A percentile compares a stretch with the other conserved stretches of the same genome.
phyloP scores from a whole-genome alignment of 2,113 vertebrate genomes.

The Syngnathus typhle region DNA sequence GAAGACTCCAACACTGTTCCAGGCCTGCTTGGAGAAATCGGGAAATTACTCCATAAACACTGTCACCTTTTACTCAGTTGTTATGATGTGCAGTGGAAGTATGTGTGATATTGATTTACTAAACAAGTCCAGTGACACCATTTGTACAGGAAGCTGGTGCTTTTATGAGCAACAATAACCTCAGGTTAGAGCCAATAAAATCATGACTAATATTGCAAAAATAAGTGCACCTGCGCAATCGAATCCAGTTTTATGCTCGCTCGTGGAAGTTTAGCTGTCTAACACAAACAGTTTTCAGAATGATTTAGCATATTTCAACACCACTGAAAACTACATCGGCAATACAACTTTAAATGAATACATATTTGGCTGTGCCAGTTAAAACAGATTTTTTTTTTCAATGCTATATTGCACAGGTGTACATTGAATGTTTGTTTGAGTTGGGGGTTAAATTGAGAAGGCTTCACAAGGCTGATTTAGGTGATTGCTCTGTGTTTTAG shows the following conservation, averaged over 20 bases:
- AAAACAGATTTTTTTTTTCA: no score
- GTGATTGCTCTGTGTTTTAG: neutral
- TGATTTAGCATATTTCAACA: neutral
- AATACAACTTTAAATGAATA: neutral
- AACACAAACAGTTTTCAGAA: neutral
- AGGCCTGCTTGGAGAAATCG: neutral
- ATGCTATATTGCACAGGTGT: neutral
- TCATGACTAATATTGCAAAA: neutral
- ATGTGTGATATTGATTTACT: neutral
- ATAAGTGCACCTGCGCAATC: neutral
- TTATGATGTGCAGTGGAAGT: neutral
- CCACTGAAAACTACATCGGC: neutral
- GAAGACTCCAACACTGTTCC: neutral
- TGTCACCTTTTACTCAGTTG: neutral
- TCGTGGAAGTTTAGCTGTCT: neutral
- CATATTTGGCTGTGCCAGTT: no score
- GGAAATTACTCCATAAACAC: neutral
- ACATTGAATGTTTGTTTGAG: neutral
- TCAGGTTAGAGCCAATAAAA: neutral
- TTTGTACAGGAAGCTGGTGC: constrained; percentile 8
- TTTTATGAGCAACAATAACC: neutral
- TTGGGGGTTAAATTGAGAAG: neutral
- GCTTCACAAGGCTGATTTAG: neutral
- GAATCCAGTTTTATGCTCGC: neutral
- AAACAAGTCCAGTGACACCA: constrained; percentile 4